phyloP scores from a whole-genome alignment of 1,140 invertebrate genomes.

The Drosophila nikananu region DNA sequence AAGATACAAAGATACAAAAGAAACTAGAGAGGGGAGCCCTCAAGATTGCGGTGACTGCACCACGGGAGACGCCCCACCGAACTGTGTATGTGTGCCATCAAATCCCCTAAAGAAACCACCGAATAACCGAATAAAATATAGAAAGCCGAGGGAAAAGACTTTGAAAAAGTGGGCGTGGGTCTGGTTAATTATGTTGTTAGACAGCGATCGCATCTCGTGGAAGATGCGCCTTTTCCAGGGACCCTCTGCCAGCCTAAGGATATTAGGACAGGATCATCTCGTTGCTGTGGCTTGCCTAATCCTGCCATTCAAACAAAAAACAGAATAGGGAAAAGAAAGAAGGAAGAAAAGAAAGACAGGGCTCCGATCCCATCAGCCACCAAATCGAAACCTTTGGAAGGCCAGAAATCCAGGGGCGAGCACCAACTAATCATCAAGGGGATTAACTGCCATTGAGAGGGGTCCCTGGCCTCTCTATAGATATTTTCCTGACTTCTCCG shows the following conservation, averaged over 20 bases:
- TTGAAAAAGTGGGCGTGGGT: constrained; percentile 26
- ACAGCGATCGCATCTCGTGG: constrained; percentile 19
- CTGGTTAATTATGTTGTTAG: constrained; percentile 67
- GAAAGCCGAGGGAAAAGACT: neutral
- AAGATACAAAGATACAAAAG: constrained; percentile 19
- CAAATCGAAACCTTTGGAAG: constrained; percentile 6
- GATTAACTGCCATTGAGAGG: constrained; percentile 52
- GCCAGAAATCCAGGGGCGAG: constrained; percentile 25
- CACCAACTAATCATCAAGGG: constrained; percentile 55
- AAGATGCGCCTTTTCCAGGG: constrained; percentile 45
- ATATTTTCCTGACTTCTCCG: constrained; percentile 36
- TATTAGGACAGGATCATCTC: constrained; percentile 49
- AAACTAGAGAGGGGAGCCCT: neutral
- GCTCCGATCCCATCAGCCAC: constrained; percentile 25
- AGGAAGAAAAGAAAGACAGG: neutral
- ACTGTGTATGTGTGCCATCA: constrained; percentile 33
- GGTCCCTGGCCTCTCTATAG: neutral
- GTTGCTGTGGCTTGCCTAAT: constrained; percentile 38
- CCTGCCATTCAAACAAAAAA: constrained; percentile 24
- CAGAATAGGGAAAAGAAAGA: neutral
- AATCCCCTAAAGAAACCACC: neutral
- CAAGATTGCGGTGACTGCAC: constrained; percentile 46
- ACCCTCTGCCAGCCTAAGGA: constrained; percentile 19
- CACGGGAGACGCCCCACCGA: constrained; percentile 37
- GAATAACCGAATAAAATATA: neutral